Evolutionary conservation across 1,140 invertebrate species (phyloP).

Genomic region (Tetramorium parvispinum): DNA sequence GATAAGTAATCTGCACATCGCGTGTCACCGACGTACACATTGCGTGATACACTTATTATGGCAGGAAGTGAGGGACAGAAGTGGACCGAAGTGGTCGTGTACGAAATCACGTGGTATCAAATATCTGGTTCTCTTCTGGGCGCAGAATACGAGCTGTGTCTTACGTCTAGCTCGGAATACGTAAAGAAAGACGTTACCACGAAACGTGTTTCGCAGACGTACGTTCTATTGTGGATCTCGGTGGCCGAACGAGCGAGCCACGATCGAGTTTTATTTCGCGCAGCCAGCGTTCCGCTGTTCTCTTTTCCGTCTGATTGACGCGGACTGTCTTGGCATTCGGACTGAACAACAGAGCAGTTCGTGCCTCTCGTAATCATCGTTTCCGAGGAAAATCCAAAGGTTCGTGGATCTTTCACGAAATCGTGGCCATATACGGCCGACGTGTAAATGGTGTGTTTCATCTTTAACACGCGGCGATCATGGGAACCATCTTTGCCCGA

Average conservation of each 20-base stretch:
- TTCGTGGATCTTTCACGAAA: constrained; percentile 7
- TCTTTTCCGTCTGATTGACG: constrained; percentile 25
- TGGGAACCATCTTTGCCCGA: neutral
- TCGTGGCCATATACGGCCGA: neutral
- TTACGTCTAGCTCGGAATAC: constrained; percentile 2
- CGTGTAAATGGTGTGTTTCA: constrained; percentile 7
- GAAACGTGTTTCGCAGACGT: constrained; percentile 37
- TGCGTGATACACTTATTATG: neutral
- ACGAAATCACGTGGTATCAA: neutral
- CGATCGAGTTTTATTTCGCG: constrained; percentile 41
- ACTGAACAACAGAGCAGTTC: neutral
- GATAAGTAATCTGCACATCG: constrained; percentile 35
- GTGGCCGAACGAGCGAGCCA: neutral
- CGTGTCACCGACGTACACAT: neutral
- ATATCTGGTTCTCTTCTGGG: neutral
- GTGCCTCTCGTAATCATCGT: neutral
- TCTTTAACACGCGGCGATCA: constrained; percentile 22
- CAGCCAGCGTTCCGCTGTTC: neutral
- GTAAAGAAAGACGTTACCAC: constrained; percentile 26
- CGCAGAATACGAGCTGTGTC: neutral
- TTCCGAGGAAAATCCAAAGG: neutral
- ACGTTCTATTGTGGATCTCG: neutral
- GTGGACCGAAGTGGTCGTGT: neutral
- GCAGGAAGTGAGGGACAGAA: too few relatives aligned
- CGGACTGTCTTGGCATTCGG: neutral